Evolutionary conservation across 2,888 invertebrate genomes (phyloP), one percentile per base, ranked within the genome.

Genomic region (Zele albiditarsus): DNA sequence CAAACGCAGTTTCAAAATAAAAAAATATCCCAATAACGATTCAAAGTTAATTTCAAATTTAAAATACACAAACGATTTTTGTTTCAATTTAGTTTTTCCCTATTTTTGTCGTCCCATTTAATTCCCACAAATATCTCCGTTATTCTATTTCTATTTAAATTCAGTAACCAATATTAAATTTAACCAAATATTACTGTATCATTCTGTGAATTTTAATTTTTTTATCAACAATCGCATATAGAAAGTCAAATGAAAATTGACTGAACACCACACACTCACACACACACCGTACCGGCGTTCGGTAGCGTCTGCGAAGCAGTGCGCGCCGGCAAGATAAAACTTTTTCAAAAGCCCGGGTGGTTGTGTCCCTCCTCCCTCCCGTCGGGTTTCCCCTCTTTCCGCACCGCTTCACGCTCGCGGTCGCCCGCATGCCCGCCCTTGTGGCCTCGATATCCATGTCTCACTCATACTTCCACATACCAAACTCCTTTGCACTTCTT

Each of bases 291-390:
- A 84, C 87, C 88, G 86, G 86, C 84, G 86, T 86, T 87, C 86
- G 88, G 86, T 87, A 87, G 86, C 87, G 86, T 87, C 88, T 87
- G 88, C 86, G 85, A 86, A 84, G 76, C 83, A 81, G 82, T 78
- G 82, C 86, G 87, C 82, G 84, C 87, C 85, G 86, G 85, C 86
- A 84, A 88, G 87, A 88, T 88, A 87, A 88, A 88, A 88, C 86
- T 88, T 88, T 88, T 88, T 87, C 85, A 87, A 88, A 88, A 88
- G 84, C 85, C 84, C 79, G 79, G 80, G 84, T 81, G 84, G 80
- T 84, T 84, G 82, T 75, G 72, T 78, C 74, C 20, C 77, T 71
- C 77, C 16, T 75, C 67, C 78, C 70, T 69, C 71, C 58, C 78
- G 67, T 71, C 77, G 58, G 60, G 25, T 27, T 3, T 60, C 25